phyloP scores from a whole-genome alignment of 2,113 vertebrate species.

The Actenoides lindsayi region DNA sequence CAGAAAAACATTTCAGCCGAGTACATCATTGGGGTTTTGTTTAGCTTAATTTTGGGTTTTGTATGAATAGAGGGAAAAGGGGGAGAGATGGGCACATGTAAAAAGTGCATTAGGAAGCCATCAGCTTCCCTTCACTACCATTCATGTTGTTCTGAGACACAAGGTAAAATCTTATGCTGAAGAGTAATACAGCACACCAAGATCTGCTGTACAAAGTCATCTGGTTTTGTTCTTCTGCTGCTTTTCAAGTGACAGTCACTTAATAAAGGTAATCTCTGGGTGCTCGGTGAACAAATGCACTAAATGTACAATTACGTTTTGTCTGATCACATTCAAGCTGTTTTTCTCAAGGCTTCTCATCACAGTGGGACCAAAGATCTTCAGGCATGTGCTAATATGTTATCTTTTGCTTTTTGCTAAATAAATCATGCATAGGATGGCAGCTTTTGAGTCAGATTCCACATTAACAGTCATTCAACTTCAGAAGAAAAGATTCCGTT shows the following conservation, averaged over 20 bases:
- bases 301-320: background rate
- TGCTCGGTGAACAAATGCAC: background rate
- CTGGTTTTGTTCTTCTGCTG: constrained; percentile 14
- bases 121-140: background rate
- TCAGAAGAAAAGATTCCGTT: background rate
- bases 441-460: background rate
- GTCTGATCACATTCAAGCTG: background rate
- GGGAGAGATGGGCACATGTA: background rate
- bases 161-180: background rate
- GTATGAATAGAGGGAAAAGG: background rate
- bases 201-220: constrained; percentile 30
- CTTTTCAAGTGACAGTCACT: constrained; percentile 37
- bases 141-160: constrained; percentile 16
- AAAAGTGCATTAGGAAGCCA: background rate
- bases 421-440: background rate
- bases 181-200: constrained; percentile 23
- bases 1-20: background rate
- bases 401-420: background rate
- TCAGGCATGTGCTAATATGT: background rate
- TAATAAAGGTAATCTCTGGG: constrained; percentile 26
- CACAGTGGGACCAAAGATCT: background rate
- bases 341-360: background rate
- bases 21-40: background rate
- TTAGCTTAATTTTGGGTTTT: background rate
- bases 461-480: background rate